These are phyloP conservation scores for Ranitomeya variabilis DNA, from an alignment of 2,113 vertebrate species.

Conservation along the genomic window DNA sequence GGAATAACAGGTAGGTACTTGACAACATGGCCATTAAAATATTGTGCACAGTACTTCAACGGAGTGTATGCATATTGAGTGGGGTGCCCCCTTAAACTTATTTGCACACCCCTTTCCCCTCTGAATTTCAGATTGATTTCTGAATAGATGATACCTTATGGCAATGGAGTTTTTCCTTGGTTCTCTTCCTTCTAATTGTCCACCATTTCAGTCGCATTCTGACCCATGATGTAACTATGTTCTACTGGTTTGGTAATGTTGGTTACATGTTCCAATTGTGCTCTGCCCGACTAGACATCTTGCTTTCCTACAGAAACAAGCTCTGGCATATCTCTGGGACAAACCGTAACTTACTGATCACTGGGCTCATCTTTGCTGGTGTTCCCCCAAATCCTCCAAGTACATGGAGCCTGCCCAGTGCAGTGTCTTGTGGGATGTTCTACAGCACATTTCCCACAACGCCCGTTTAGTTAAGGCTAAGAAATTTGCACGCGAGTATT, in stretches of 20 bases:
- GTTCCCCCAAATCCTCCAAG: no score
- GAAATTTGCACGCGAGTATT: neutral
- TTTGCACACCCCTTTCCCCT: neutral
- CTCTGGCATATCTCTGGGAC: neutral
- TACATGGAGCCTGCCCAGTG: neutral
- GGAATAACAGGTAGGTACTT: no score
- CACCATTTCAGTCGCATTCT: neutral
- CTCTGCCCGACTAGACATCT: neutral
- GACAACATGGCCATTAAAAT: no score
- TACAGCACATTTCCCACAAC: neutral
- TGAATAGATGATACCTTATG: neutral
- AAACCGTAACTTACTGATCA: no score
- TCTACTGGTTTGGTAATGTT: neutral
- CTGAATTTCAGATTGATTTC: neutral
- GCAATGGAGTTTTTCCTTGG: neutral
- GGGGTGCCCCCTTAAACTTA: neutral
- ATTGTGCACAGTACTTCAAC: no score
- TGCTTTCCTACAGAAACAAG: neutral
- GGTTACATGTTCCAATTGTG: neutral
- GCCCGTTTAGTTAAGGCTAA: neutral
- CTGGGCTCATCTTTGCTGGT: no score
- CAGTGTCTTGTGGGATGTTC: neutral
- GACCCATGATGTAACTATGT: neutral
- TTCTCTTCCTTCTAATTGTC: neutral
- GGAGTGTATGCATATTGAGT: neutral